Evolutionary conservation across 2,113 vertebrate species (phyloP).

Genomic region (Solea solea): DNA sequence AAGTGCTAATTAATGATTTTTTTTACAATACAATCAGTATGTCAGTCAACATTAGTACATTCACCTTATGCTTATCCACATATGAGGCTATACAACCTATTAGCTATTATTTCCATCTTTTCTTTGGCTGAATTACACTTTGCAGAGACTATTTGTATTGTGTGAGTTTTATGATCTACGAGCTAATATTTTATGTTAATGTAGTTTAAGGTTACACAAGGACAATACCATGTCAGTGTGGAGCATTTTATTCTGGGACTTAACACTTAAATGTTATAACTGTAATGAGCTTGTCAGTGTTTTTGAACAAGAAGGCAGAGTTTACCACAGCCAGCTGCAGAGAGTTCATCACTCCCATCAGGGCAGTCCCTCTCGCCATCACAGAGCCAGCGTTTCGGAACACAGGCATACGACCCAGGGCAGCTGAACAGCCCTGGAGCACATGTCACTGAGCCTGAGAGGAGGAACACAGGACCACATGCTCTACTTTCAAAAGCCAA

Average conservation of each 20-base stretch:
- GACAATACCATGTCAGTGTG: neutral
- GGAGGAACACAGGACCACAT: constrained; percentile 44
- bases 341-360: constrained; percentile 93
- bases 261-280: neutral
- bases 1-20: neutral
- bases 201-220: neutral
- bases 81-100: no score
- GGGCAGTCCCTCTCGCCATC: constrained; percentile 97
- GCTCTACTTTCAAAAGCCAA: constrained; percentile 24
- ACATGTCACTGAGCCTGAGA: constrained; percentile 90
- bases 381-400: constrained; percentile 95
- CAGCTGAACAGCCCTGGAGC: constrained; percentile 92
- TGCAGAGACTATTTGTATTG: no score
- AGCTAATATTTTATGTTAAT: neutral
- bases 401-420: constrained; percentile 91
- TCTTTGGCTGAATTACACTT: no score
- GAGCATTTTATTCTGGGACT: neutral
- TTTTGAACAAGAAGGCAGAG: neutral
- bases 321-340: constrained; percentile 94
- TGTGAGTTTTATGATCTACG: constrained; percentile 1
- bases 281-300: constrained; percentile 1
- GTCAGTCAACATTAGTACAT: neutral
- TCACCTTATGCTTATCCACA: neutral
- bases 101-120: no score
- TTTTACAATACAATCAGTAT: neutral